These are phyloP conservation scores for Ptychobarbus kaznakovi DNA, from an alignment of 2,797 vertebrate species.

Conservation along the genomic window DNA sequence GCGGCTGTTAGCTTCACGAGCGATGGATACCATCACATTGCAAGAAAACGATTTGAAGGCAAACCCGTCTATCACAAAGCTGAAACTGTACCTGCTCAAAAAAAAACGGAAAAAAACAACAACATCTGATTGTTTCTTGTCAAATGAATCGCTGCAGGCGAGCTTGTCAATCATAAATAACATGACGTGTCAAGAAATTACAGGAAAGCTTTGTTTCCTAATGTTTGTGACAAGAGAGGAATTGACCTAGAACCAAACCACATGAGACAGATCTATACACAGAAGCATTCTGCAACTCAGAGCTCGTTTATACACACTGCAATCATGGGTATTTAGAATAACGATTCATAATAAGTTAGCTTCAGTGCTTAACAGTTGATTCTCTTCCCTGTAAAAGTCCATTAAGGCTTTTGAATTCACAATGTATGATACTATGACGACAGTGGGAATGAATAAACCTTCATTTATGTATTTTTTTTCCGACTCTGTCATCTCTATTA, in stretches of 20 bases:
- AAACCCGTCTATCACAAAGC: background rate
- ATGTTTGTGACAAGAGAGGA: background rate
- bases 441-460: too few relatives aligned
- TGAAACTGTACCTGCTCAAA: background rate
- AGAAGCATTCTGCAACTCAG: background rate
- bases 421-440: background rate
- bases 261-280: background rate
- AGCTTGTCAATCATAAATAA: conserved; percentile 21
- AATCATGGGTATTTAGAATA: conserved; percentile 9
- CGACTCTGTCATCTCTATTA: background rate
- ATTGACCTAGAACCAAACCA: conserved; percentile 32
- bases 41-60: conserved; percentile 10
- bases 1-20: conserved; percentile 58
- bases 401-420: background rate
- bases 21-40: conserved; percentile 25
- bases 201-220: background rate
- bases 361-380: background rate
- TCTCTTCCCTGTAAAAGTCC: background rate
- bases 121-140: background rate
- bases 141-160: background rate
- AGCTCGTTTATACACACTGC: background rate
- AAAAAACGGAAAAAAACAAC: background rate
- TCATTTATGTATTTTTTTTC: background rate
- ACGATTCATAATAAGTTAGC: background rate
- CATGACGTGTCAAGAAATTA: background rate